phyloP scores from a whole-genome alignment of 2,888 invertebrate genomes.

The Malachius bipustulatus region DNA sequence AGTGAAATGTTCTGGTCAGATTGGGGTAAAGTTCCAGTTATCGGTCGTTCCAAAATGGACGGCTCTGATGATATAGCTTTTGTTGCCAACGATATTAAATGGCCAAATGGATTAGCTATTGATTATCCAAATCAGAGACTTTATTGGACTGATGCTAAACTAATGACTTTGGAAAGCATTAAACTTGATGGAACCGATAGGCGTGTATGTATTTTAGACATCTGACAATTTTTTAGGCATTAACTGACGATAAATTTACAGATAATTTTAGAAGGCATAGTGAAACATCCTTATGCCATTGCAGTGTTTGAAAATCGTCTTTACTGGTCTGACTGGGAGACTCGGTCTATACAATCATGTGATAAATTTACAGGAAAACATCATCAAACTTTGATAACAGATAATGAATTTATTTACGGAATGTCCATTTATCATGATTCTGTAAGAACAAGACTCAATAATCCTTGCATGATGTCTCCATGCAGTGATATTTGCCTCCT shows the following conservation, averaged over 20 bases:
- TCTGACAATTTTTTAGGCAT: background rate
- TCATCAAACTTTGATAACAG: constrained; percentile 42
- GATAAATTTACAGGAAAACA: constrained; percentile 66
- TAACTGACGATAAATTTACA: too few relatives aligned
- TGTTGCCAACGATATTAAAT: constrained; percentile 50
- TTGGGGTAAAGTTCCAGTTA: constrained; percentile 63
- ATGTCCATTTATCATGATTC: constrained; percentile 66
- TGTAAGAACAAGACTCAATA: constrained; percentile 39
- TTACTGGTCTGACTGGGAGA: constrained; percentile 81
- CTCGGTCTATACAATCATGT: constrained; percentile 59
- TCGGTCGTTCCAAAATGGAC: constrained; percentile 77
- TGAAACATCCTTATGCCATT: constrained; percentile 65
- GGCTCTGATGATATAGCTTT: constrained; percentile 52
- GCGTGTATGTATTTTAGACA: constrained; percentile 39
- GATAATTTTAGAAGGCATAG: constrained; percentile 39
- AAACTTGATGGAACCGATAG: constrained; percentile 53
- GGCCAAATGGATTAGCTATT: constrained; percentile 79
- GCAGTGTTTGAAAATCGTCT: constrained; percentile 71
- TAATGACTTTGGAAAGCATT: constrained; percentile 52
- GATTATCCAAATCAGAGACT: constrained; percentile 68
- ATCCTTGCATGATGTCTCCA: constrained; percentile 50
- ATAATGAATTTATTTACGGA: constrained; percentile 45
- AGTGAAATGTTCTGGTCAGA: constrained; percentile 89
- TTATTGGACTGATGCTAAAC: constrained; percentile 80
- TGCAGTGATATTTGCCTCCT: constrained; percentile 74